Evolutionary conservation across 2,797 vertebrate genomes (phyloP), one percentile per base, ranked within the genome.

Genomic region (Eulemur rubriventer): DNA sequence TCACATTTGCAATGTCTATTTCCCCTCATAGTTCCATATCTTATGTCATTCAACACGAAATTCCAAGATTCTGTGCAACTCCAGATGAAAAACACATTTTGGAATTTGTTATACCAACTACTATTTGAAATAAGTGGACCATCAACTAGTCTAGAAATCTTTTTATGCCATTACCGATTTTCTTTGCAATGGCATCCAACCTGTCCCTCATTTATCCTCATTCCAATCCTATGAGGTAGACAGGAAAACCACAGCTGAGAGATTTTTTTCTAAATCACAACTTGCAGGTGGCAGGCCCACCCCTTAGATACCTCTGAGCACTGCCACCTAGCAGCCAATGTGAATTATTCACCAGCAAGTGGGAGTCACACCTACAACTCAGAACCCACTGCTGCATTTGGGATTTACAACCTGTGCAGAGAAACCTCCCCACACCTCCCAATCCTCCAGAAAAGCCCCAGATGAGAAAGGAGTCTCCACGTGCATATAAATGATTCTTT

Each of bases 401-500:
- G 92, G 79, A 95, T 79, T 84, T 65, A 85, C 41, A 86, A 76
- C 75, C 86, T 70, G n/a, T 95, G 96, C 84, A 73, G 67, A 97
- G 93, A 93, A 95, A 75, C 67, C 93, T 93, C 86, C 67, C 88
- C 82, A 83, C 43, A 81, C 59, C 89, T 95, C 84, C 87, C 93
- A 93, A 79, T 50, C 94, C 86, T 93, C 79, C 91, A 84, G 95
- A 95, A 94, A 94, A 95, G 35, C 89, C 97, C 94, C 92, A 48
- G 90, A 95, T 98, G 98, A 97, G 97, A 98, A 98, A 98, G 97
- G 95, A 97, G 96, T 96, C 98, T 97, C 95, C 94, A 95, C 52
- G 97, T 98, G 98, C 98, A 98, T 98, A 98, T 98, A 98, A 98
- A 98, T 98, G 98, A 98, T 98, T 98, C 98, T 98, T 98, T 98